phyloP scores from a whole-genome alignment of 2,113 vertebrate species.

The Gymnobelideus leadbeateri region DNA sequence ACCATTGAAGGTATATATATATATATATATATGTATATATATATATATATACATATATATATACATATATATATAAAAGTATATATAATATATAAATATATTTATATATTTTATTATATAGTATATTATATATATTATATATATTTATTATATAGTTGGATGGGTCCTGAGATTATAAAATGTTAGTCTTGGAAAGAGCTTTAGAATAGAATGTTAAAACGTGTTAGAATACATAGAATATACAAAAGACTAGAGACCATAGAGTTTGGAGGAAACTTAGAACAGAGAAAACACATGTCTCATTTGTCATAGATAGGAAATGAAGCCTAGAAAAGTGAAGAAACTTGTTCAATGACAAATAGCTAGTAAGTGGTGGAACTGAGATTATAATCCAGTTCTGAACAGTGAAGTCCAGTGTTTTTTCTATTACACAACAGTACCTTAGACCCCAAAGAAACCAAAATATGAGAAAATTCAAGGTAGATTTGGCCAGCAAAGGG shows the following conservation, averaged over 20 bases:
- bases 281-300: background rate
- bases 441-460: background rate
- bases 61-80: too few species aligned
- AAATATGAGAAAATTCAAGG: background rate
- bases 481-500: background rate
- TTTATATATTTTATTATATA: too few species aligned
- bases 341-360: slow-evolving; percentile 44
- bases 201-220: background rate
- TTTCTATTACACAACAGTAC: background rate
- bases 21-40: too few species aligned
- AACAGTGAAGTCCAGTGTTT: background rate
- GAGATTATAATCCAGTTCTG: background rate
- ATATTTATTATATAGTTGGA: too few species aligned
- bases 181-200: background rate
- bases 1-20: background rate
- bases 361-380: slow-evolving; percentile 14
- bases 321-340: slow-evolving; percentile 32
- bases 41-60: too few species aligned
- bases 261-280: background rate
- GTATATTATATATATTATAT: too few species aligned
- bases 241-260: background rate
- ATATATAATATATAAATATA: too few species aligned
- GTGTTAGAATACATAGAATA: background rate
- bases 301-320: background rate
- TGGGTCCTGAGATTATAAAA: background rate